A percentile compares a stretch with the other conserved stretches of the same genome.
phyloP scores from a whole-genome alignment of 2,113 vertebrate genomes.

The Lycocorax pyrrhopterus region DNA sequence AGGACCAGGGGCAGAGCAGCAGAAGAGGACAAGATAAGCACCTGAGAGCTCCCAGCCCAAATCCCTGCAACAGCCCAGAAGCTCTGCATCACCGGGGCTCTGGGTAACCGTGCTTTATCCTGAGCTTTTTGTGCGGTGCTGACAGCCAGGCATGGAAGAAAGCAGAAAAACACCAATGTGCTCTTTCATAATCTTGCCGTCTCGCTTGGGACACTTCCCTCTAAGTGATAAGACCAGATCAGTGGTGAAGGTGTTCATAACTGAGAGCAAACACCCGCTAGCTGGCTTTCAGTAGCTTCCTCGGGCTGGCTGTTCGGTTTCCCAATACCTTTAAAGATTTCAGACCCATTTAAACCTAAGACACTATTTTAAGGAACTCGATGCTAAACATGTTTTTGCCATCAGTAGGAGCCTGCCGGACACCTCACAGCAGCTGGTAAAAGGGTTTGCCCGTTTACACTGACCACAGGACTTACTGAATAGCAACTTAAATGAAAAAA shows the following conservation, averaged over 20 bases:
- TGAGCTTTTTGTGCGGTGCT: neutral
- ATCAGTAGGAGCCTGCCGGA: neutral
- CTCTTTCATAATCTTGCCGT: neutral
- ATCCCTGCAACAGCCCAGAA: neutral
- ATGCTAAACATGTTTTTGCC: neutral
- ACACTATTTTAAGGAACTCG: neutral
- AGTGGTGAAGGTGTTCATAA: neutral
- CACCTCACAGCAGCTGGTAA: neutral
- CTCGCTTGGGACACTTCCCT: neutral
- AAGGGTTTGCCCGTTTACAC: neutral
- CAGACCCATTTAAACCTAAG: neutral
- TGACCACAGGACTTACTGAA: neutral
- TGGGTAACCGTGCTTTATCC: neutral
- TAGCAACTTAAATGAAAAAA: neutral
- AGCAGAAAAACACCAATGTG: neutral
- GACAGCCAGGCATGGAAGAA: neutral
- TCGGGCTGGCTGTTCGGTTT: neutral
- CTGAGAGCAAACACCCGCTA: neutral
- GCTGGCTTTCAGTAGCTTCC: neutral
- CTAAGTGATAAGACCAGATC: neutral
- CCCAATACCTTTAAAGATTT: neutral
- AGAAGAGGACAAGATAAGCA: neutral
- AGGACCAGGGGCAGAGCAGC: neutral
- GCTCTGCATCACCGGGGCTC: rapidly evolving
- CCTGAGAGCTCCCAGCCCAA: neutral